Evolutionary conservation across 2,888 invertebrate genomes (phyloP).

Genomic region (Apamea crenata): DNA sequence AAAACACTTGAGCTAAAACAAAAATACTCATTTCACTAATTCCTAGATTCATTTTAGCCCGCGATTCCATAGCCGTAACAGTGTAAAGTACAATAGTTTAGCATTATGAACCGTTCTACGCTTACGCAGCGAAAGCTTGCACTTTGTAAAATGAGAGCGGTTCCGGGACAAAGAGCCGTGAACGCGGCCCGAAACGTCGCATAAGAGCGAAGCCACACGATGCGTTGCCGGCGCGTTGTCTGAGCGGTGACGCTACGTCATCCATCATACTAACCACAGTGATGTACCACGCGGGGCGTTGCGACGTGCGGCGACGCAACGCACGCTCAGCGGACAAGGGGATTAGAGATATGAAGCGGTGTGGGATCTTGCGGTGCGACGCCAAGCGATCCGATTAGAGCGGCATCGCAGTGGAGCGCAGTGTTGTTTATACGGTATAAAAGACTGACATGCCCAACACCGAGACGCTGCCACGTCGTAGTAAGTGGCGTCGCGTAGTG

Average conservation of each 20-base stretch:
- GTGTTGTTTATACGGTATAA: neutral
- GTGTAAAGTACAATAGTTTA: conserved; percentile 77
- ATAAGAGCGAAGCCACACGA: conserved; percentile 53
- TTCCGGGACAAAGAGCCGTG: conserved; percentile 80
- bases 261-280: neutral
- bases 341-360: neutral
- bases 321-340: neutral
- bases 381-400: too few species aligned
- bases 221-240: neutral
- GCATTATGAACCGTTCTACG: conserved; percentile 80
- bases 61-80: conserved; percentile 66
- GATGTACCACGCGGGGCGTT: neutral
- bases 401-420: neutral
- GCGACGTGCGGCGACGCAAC: neutral
- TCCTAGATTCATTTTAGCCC: conserved; percentile 63
- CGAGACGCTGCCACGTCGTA: neutral
- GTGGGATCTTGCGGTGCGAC: neutral
- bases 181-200: conserved; percentile 78
- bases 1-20: conserved; percentile 17
- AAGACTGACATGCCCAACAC: neutral
- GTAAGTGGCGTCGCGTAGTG: neutral
- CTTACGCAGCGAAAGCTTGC: conserved; percentile 83
- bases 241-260: too few species aligned
- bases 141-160: conserved; percentile 85
- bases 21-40: conserved; percentile 56